Percentiles rank a stretch among this genome's conserved stretches.
These are phyloP conservation scores for Cyclophora albipunctata DNA, from an alignment of 2,888 invertebrate species.

Conservation along the genomic window DNA sequence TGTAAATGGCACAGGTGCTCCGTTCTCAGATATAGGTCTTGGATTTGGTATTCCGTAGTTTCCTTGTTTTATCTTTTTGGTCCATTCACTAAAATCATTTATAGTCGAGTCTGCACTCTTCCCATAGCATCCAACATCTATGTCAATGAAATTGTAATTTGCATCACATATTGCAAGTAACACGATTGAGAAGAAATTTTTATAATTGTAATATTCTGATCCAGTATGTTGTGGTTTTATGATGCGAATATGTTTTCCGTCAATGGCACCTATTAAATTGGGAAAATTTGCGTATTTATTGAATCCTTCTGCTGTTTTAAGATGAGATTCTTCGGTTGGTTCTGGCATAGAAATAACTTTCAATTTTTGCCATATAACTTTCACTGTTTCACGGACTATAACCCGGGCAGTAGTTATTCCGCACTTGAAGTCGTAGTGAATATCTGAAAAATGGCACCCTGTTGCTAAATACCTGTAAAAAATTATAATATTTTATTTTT, in stretches of 20 bases:
- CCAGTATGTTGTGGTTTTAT: slow-evolving; percentile 21
- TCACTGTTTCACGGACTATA: slow-evolving; percentile 23
- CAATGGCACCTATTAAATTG: slow-evolving; percentile 23
- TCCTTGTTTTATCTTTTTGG: slow-evolving; percentile 14
- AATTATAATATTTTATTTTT: not conserved
- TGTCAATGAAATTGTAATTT: slow-evolving; percentile 22
- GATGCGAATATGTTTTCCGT: slow-evolving; percentile 23
- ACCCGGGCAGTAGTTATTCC: slow-evolving; percentile 23
- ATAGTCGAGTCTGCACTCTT: slow-evolving; percentile 20
- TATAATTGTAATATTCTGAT: slow-evolving; percentile 16
- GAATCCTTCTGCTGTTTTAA: slow-evolving; percentile 20
- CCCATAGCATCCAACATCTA: slow-evolving; percentile 24
- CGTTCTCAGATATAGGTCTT: slow-evolving; percentile 17
- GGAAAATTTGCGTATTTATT: slow-evolving; percentile 26
- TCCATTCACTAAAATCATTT: slow-evolving; percentile 18
- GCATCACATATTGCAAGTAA: slow-evolving; percentile 26
- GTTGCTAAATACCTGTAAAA: slow-evolving; percentile 13
- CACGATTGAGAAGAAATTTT: slow-evolving; percentile 25
- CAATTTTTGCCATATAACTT: slow-evolving; percentile 24
- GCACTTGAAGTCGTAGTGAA: slow-evolving; percentile 13
- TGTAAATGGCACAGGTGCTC: slow-evolving; percentile 16
- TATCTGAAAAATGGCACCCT: slow-evolving; percentile 10
- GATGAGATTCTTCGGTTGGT: slow-evolving; percentile 22
- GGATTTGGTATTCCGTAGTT: slow-evolving; percentile 18
- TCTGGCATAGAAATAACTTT: slow-evolving; percentile 11